phyloP scores from a whole-genome alignment of 2,888 invertebrate genomes.

The Hirtodrosophila histrioides region DNA sequence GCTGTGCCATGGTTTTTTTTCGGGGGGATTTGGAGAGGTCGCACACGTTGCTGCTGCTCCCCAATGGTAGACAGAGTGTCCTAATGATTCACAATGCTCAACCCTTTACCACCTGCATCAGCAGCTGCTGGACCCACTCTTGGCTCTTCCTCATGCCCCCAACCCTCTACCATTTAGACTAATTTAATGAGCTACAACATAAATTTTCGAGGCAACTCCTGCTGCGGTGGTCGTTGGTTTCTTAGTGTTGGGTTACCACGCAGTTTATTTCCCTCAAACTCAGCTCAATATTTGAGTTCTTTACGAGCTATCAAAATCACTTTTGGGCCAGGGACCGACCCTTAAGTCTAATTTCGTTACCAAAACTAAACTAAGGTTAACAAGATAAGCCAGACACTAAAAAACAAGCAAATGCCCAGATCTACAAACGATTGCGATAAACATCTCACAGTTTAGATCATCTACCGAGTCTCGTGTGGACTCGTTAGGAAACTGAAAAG shows the following conservation, averaged over 20 bases:
- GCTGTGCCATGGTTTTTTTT: slow-evolving; percentile 40
- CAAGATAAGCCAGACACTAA: slow-evolving; percentile 66
- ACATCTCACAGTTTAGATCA: slow-evolving; percentile 35
- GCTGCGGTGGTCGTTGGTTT: slow-evolving; percentile 60
- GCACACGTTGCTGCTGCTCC: slow-evolving; percentile 26
- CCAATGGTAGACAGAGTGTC: background rate
- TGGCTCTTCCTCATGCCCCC: background rate
- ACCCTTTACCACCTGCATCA: slow-evolving; percentile 55
- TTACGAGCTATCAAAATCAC: slow-evolving; percentile 80
- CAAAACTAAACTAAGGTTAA: slow-evolving; percentile 69
- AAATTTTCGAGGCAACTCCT: slow-evolving; percentile 72
- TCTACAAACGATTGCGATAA: slow-evolving; percentile 56
- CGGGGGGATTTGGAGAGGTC: slow-evolving; percentile 25
- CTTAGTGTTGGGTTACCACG: slow-evolving; percentile 32
- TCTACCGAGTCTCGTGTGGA: slow-evolving; percentile 17
- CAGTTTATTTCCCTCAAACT: slow-evolving; percentile 45
- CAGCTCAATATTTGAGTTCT: slow-evolving; percentile 66
- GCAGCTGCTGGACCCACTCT: slow-evolving; percentile 18
- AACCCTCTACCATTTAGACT: slow-evolving; percentile 68
- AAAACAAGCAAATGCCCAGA: slow-evolving; percentile 43
- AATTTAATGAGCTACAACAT: slow-evolving; percentile 79
- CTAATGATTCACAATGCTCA: slow-evolving; percentile 50
- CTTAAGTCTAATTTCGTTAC: slow-evolving; percentile 82
- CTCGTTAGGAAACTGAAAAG: slow-evolving; percentile 40
- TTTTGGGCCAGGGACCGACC: slow-evolving; percentile 64